A percentile compares a stretch with the other conserved stretches of the same genome.
Conservation (phyloP, 2,797 vertebrate genomes). For the Oreonectes daqikongensis region DNA sequence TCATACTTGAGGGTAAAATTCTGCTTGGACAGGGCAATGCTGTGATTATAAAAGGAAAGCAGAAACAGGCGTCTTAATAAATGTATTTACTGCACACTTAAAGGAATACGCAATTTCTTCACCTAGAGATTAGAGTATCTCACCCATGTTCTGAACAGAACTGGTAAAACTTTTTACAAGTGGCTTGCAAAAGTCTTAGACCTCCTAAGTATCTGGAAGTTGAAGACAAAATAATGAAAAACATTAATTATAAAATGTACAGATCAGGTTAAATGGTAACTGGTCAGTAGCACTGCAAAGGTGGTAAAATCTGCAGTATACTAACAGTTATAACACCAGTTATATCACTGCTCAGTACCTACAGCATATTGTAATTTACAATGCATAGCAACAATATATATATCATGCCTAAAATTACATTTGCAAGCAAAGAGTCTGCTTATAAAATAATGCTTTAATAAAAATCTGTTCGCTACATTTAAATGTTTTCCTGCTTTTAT, state of each 20-base stretch:
- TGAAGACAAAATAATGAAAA: background rate
- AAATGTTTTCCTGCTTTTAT: too few species aligned
- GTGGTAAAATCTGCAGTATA: too few species aligned
- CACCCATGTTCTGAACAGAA: slow-evolving; percentile 85
- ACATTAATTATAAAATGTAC: background rate
- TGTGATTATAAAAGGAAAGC: slow-evolving; percentile 54
- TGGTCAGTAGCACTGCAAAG: too few species aligned
- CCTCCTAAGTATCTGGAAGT: slow-evolving; percentile 79
- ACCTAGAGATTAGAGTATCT: slow-evolving; percentile 46
- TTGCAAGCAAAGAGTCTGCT: too few species aligned
- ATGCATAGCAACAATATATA: too few species aligned
- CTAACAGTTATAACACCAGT: too few species aligned
- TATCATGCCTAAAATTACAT: too few species aligned
- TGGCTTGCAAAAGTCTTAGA: slow-evolving; percentile 81
- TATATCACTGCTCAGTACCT: too few species aligned
- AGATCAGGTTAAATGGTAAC: too few species aligned
- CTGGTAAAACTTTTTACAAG: slow-evolving; percentile 87
- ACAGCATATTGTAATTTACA: too few species aligned
- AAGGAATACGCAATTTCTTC: background rate
- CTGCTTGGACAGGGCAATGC: slow-evolving; percentile 83
- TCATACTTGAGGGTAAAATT: slow-evolving; percentile 87
- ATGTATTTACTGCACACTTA: background rate
- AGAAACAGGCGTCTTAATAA: background rate
- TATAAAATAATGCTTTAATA: too few species aligned
- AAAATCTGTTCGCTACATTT: too few species aligned